Evolutionary conservation across 2,797 vertebrate genomes (phyloP).

Genomic region (Mormyrops attenuatus): DNA sequence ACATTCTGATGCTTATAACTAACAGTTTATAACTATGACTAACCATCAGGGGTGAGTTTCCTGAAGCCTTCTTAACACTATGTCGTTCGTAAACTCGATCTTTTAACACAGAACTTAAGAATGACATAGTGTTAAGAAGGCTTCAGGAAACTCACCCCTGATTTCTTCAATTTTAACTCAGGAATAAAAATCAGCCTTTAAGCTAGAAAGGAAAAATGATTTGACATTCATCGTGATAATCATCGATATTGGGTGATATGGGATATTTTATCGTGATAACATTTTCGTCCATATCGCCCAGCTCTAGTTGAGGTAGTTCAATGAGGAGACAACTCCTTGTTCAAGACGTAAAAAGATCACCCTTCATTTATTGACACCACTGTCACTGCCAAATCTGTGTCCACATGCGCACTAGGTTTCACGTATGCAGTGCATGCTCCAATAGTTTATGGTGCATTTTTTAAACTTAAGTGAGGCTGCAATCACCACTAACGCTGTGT

Average conservation of each 20-base stretch:
- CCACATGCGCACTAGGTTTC: neutral
- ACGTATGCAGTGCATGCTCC: neutral
- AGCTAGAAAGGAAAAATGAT: neutral
- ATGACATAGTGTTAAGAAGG: no score
- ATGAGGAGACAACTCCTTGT: neutral
- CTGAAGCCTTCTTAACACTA: no score
- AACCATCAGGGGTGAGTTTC: neutral
- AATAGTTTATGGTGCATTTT: neutral
- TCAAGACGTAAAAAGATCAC: neutral
- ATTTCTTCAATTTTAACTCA: neutral
- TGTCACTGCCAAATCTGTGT: neutral
- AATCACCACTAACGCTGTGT: neutral
- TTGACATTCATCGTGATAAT: neutral
- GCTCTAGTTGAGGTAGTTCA: neutral
- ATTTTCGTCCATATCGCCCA: neutral
- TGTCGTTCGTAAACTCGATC: no score
- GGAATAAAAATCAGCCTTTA: neutral
- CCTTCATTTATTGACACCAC: neutral
- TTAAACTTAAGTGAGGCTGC: neutral
- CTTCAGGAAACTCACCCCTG: no score
- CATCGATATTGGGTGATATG: neutral
- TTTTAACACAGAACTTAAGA: no score
- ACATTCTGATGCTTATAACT: neutral
- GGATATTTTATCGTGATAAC: neutral
- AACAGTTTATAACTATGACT: neutral